Conservation (phyloP, 2,113 vertebrate species). For the Epinephelus lanceolatus region DNA sequence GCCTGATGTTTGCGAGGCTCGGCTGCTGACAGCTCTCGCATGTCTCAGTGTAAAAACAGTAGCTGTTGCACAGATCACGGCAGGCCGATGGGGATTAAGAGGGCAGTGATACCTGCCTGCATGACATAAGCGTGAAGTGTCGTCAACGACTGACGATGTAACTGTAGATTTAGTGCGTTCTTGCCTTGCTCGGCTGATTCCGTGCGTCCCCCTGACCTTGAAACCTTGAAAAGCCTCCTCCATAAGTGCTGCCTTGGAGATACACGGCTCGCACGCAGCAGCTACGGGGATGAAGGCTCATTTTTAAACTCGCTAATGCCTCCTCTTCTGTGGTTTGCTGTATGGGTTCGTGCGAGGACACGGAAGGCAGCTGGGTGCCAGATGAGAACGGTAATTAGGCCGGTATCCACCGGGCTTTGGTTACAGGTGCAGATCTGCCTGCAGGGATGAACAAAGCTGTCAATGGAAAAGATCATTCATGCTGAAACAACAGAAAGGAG, state of each 20-base stretch:
- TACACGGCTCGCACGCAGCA: not conserved
- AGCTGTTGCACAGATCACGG: constrained; percentile 48
- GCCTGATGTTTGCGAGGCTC: constrained; percentile 7
- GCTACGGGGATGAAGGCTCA: constrained; percentile 35
- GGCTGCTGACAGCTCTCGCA: constrained; percentile 56
- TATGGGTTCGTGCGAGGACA: constrained; percentile 70
- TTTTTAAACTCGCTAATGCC: constrained; percentile 57
- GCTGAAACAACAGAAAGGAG: constrained; percentile 74
- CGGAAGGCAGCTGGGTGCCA: constrained; percentile 75
- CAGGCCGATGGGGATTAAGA: constrained; percentile 60
- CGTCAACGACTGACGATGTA: constrained; percentile 8
- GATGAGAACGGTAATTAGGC: constrained; percentile 80
- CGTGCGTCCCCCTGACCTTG: constrained; percentile 37
- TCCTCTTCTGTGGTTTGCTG: constrained; percentile 44
- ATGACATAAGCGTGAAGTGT: constrained; percentile 56
- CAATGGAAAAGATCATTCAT: constrained; percentile 78
- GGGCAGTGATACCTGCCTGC: constrained; percentile 63
- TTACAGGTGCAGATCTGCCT: constrained; percentile 78
- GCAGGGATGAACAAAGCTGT: constrained; percentile 77
- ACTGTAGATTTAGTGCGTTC: constrained; percentile 15
- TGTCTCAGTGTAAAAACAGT: constrained; percentile 63
- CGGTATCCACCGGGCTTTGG: constrained; percentile 75
- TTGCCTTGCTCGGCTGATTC: not conserved
- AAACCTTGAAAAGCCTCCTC: constrained; percentile 14
- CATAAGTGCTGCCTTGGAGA: not conserved